Evolutionary conservation across 2,113 vertebrate genomes (phyloP).

Genomic region (Hiodon alosoides): DNA sequence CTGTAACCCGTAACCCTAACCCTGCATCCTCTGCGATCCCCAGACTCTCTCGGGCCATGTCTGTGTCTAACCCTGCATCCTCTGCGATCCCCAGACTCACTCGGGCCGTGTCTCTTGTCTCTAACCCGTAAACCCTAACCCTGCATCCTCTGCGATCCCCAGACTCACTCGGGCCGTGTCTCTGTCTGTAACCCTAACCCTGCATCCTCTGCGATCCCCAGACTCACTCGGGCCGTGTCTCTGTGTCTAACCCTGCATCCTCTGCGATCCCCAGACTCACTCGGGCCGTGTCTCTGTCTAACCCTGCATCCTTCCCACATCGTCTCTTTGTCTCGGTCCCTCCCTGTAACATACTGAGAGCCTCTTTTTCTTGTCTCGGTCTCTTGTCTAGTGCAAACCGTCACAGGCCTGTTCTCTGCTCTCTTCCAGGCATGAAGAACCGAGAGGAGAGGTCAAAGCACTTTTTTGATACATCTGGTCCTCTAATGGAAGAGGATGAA

Average conservation of each 20-base stretch:
- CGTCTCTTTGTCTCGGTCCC: neutral
- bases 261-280: too few species aligned
- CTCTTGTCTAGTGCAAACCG: neutral
- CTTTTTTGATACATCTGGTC: conserved; percentile 89
- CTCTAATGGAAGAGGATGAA: conserved; percentile 90
- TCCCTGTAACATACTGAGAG: neutral
- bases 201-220: neutral
- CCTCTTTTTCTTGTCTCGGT: neutral
- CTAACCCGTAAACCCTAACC: too few species aligned
- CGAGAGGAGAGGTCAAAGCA: conserved; percentile 94
- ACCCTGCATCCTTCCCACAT: too few species aligned
- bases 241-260: neutral
- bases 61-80: too few species aligned
- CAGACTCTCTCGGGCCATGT: neutral
- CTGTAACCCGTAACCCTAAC: too few species aligned
- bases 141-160: neutral
- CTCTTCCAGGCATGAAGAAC: conserved; percentile 84
- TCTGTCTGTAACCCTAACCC: neutral
- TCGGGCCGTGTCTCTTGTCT: too few species aligned
- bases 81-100: too few species aligned
- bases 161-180: neutral
- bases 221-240: neutral
- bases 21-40: neutral
- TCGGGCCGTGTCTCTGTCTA: too few species aligned
- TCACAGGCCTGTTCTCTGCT: conserved; percentile 10